Base-by-base conservation (phyloP, 2,888 invertebrate genomes). In the Rhagophthalmus giganteus region DNA sequence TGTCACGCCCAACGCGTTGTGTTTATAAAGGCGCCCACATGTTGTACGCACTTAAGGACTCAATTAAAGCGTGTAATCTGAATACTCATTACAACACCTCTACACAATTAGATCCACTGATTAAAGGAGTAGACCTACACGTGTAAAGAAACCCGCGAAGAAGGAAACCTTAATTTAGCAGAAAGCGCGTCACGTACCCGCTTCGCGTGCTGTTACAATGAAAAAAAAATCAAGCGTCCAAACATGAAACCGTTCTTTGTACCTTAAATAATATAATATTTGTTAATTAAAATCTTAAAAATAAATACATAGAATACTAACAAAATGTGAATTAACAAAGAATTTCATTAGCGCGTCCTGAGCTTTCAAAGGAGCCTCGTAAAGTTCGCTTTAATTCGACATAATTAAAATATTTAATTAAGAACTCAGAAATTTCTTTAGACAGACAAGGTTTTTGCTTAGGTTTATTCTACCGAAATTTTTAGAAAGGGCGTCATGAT, bases 341-440 rank as follows among this genome's bases (percentile, higher is more conserved):
- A 63, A 63, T 64, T 63, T 64, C 59, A 63, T 62, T 63, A 59
- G 59, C 53, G 57, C 59, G 53, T 60, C 57, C 49, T 51, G 56
- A 57, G 54, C 47, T 60, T 49, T 61, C 62, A 61, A 63, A 60
- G 60, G 56, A 59, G 55, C 54, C 58, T 55, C 49, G 53, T 55
- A 55, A 58, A 58, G 58, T 58, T 58, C 51, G 59, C 50, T 55
- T 40, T 42, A 55, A 53, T 54, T 56, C 51, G 47, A 55, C 54
- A 60, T 63, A 64, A 64, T 64, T 64, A 64, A 62, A 63, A 61
- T 64, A 64, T 63, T 62, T 64, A 62, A 63, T 63, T 62, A 63
- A 59, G 57, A 57, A 57, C 59, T 59, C 54, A 41, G 55, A 57
- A 58, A 60, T 60, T 62, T 59, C 53, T 55, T 49, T 37, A 45